A percentile compares a stretch with the other conserved stretches of the same genome.
Evolutionary conservation across 2,797 vertebrate species (phyloP).

Genomic region (Agapornis canus): DNA sequence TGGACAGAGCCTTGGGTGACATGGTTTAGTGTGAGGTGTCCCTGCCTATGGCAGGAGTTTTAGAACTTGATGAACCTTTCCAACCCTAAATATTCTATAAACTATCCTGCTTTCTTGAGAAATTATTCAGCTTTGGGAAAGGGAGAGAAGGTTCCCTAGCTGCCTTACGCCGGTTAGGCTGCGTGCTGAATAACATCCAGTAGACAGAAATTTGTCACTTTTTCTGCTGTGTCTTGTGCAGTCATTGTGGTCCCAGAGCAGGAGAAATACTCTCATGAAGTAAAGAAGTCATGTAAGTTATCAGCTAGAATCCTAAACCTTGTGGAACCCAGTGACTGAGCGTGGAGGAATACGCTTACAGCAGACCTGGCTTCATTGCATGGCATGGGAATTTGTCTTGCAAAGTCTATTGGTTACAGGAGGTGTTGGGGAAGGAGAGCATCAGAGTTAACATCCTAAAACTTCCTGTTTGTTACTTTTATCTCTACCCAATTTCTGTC

Average conservation of each 20-base stretch:
- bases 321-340: neutral
- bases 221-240: neutral
- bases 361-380: neutral
- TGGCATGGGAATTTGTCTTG: neutral
- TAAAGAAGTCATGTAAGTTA: neutral
- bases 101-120: neutral
- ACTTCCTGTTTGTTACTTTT: neutral
- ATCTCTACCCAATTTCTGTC: neutral
- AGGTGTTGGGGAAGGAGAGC: neutral
- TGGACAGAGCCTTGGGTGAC: no score
- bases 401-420: neutral
- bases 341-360: neutral
- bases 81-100: neutral
- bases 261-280: neutral
- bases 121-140: neutral
- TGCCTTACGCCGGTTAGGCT: accelerated
- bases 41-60: no score
- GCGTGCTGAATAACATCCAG: neutral
- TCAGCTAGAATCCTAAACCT: neutral
- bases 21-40: no score
- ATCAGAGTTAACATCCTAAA: no score
- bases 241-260: neutral
- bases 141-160: neutral
- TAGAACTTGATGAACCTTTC: no score
- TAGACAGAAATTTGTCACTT: neutral